Evolutionary conservation across 2,888 invertebrate genomes (phyloP).

Genomic region (Neuroscelio doddi): DNA sequence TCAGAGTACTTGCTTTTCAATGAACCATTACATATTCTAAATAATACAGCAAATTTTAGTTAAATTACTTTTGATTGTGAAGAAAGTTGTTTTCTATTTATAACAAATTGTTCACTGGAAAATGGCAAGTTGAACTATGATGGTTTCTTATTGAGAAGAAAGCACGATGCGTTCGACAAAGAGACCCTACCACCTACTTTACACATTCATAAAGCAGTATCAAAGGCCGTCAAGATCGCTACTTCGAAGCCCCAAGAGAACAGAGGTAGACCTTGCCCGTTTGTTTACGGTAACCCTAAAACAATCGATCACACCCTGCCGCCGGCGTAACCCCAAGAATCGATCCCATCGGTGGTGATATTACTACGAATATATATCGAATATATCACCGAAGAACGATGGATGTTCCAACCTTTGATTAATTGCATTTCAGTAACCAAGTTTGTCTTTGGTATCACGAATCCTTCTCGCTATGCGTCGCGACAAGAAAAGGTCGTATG

Average conservation of each 20-base stretch:
- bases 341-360: constrained; percentile 54
- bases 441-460: constrained; percentile 52
- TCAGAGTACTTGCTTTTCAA: no score
- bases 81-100: no score
- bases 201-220: constrained; percentile 68
- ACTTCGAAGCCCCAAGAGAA: constrained; percentile 56
- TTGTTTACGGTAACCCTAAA: constrained; percentile 69
- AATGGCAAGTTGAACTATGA: no score
- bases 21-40: no score
- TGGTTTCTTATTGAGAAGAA: no score
- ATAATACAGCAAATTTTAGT: no score
- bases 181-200: constrained; percentile 52
- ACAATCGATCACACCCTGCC: constrained; percentile 66
- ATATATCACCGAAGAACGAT: constrained; percentile 33
- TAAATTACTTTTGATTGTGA: no score
- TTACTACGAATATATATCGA: constrained; percentile 39
- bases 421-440: constrained; percentile 61
- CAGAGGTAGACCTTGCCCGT: constrained; percentile 61
- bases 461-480: constrained; percentile 29
- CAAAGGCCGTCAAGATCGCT: constrained; percentile 66
- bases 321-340: constrained; percentile 54
- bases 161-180: not conserved
- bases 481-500: constrained; percentile 36
- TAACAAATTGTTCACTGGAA: no score
- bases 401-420: constrained; percentile 56